Percentiles rank a stretch among this genome's conserved stretches.
Evolutionary conservation across 2,888 invertebrate species (phyloP).

Genomic region (Latrodectus hesperus): DNA sequence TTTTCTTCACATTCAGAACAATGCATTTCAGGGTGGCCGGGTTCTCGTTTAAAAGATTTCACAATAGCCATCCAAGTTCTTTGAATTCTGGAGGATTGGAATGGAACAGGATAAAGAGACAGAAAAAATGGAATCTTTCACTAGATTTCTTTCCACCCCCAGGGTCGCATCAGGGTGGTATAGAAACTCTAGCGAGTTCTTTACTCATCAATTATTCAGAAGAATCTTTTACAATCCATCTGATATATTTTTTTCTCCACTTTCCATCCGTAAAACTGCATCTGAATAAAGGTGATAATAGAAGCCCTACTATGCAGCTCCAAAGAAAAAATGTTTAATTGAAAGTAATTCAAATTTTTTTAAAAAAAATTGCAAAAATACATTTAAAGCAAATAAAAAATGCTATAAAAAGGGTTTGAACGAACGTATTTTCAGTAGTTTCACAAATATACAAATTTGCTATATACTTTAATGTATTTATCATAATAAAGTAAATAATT

Average conservation of each 20-base stretch:
- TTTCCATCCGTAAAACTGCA: slow-evolving; percentile 11
- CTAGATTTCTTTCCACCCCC: slow-evolving; percentile 27
- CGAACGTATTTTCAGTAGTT: not conserved
- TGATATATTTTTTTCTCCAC: slow-evolving; percentile 3
- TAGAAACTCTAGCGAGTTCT: slow-evolving; percentile 60
- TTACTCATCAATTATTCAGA: slow-evolving; percentile 66
- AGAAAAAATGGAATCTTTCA: slow-evolving; percentile 33
- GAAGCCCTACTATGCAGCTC: not conserved
- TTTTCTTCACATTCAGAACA: slow-evolving; percentile 19
- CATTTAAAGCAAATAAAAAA: not conserved
- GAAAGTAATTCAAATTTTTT: slow-evolving; percentile 22
- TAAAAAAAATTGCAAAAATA: not conserved
- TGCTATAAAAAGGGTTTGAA: not conserved
- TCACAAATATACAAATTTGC: too few species aligned
- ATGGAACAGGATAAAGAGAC: slow-evolving; percentile 53
- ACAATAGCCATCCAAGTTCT: slow-evolving; percentile 30
- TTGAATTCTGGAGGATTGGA: slow-evolving; percentile 23
- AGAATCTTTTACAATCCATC: slow-evolving; percentile 42
- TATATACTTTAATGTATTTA: too few species aligned
- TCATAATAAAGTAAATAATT: too few species aligned
- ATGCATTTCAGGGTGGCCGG: slow-evolving; percentile 32
- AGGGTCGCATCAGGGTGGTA: slow-evolving; percentile 19
- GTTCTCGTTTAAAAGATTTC: slow-evolving; percentile 55
- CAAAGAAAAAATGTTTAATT: slow-evolving; percentile 30
- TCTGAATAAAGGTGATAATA: slow-evolving; percentile 50